Base-by-base conservation (phyloP, 2,888 invertebrate genomes). In the Drosophila phalerata region DNA sequence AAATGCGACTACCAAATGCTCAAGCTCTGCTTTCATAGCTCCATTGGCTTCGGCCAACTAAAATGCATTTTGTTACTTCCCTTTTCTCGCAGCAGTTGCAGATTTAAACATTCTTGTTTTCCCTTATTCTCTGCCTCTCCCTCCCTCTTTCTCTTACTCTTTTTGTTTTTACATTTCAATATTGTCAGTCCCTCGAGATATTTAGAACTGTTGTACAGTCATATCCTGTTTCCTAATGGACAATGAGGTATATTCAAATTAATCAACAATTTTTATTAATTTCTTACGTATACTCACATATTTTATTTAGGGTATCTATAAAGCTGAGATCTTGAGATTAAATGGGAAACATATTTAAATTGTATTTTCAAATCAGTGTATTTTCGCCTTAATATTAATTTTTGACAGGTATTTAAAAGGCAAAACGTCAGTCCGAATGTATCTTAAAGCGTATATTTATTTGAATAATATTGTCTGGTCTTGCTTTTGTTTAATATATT, bases 111-210 rank as follows among this genome's bases (percentile, higher is more conserved):
- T 61, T 3, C 38, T 10, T 42, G 11, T 17, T 9, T 5, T 32
- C 19, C 5, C 13, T 13, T 19, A 2, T 6, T 32, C 32, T 30
- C 37, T 38, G 5, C 15, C 8, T 52, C 53, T 15, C 28, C 38
- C 11, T 1, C 28, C 10, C 13, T 10, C 1, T 8, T 3, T 34
- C 28, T 30, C 8, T 28, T 6, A 4, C 6, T 28, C 28, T 6
- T 6, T 25, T n/a, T 8, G 5, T 53, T 60, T 52, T 63, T 62
- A 72, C 69, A 82, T 69, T 62, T 63, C 70, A 47, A 45, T 19
- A 42, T 32, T 51, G 65, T 58, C 72, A 58, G 43, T 61, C 69
- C 64, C 49, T 43, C 9, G 53, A 67, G 61, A 58, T 58, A 49
- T 60, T 79, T 58, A 15, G 17, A 17, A 22, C 38, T 40, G 43